These are phyloP conservation scores for Trichoplusia ni DNA, from an alignment of 1,140 invertebrate species.

Conservation along the genomic window DNA sequence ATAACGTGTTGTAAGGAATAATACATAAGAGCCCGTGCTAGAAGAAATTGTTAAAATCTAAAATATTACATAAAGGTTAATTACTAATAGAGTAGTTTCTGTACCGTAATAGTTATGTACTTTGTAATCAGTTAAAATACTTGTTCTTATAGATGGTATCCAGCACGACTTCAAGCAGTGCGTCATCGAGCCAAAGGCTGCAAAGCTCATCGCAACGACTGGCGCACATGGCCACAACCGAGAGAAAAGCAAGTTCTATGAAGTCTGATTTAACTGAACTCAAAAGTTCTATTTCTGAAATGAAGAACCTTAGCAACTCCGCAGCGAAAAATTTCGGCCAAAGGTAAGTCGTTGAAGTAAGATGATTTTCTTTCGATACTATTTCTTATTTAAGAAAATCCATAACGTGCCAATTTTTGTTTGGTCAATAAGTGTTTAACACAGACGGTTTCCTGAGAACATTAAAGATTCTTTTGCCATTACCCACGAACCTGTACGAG, in stretches of 20 bases:
- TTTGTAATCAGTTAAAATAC: no score
- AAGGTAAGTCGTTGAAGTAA: slow-evolving; percentile 64
- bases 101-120: slow-evolving; percentile 2
- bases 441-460: slow-evolving; percentile 42
- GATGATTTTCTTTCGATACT: slow-evolving; percentile 37
- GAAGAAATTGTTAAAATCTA: neutral
- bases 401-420: slow-evolving; percentile 41
- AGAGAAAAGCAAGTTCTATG: slow-evolving; percentile 86
- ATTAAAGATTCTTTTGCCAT: slow-evolving; percentile 44
- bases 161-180: slow-evolving; percentile 83
- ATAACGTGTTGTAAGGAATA: slow-evolving; percentile 65
- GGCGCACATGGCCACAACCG: slow-evolving; percentile 78
- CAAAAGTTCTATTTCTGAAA: slow-evolving; percentile 89
- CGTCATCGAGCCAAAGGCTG: slow-evolving; percentile 81
- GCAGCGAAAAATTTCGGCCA: slow-evolving; percentile 80
- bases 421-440: slow-evolving; percentile 61
- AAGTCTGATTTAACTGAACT: slow-evolving; percentile 89
- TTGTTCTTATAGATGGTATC: slow-evolving; percentile 75
- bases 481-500: slow-evolving; percentile 46
- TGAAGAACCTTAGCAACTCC: slow-evolving; percentile 84
- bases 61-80: neutral
- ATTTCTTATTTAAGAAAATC: slow-evolving; percentile 20
- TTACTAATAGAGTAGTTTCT: neutral
- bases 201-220: slow-evolving; percentile 78
- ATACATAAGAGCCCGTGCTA: slow-evolving; percentile 35